phyloP scores from a whole-genome alignment of 2,888 invertebrate species.

The Dichetophora obliterata region DNA sequence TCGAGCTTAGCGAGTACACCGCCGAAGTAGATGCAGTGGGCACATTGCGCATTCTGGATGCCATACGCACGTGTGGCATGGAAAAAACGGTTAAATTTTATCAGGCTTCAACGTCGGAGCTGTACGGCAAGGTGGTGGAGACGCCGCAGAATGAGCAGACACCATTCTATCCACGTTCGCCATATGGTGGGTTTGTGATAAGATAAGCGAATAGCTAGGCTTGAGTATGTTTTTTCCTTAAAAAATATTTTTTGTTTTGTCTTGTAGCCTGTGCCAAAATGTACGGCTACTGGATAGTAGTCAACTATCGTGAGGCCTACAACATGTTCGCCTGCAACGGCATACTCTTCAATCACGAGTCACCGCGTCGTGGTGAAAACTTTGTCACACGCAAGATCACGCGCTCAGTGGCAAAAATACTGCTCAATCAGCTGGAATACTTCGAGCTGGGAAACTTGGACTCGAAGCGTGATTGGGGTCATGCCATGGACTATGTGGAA shows the following conservation, averaged over 20 bases:
- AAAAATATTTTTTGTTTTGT: slow-evolving; percentile 10
- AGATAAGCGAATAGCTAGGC: no score
- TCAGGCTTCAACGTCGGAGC: slow-evolving; percentile 95
- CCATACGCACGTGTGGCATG: slow-evolving; percentile 89
- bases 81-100: slow-evolving; percentile 88
- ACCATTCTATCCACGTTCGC: slow-evolving; percentile 96
- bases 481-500: slow-evolving; percentile 96
- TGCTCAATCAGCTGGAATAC: slow-evolving; percentile 84
- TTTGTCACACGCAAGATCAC: slow-evolving; percentile 99
- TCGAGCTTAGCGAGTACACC: slow-evolving; percentile 98
- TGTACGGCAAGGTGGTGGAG: slow-evolving; percentile 93
- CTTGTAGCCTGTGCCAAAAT: slow-evolving; percentile 90
- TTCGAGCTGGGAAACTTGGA: slow-evolving; percentile 95
- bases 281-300: slow-evolving; percentile 96
- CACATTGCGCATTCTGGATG: slow-evolving; percentile 89
- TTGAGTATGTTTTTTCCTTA: no score
- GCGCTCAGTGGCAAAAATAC: slow-evolving; percentile 96
- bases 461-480: slow-evolving; percentile 98
- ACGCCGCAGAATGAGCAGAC: slow-evolving; percentile 95
- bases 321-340: slow-evolving; percentile 96
- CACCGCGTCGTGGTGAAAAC: slow-evolving; percentile 95
- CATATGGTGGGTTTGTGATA: slow-evolving; percentile 83
- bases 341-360: slow-evolving; percentile 96
- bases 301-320: slow-evolving; percentile 96
- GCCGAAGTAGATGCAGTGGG: slow-evolving; percentile 98